Percentiles rank a stretch among this genome's conserved stretches.
Evolutionary conservation across 2,888 invertebrate genomes (phyloP).

Genomic region (Sceliomorpha sp.): DNA sequence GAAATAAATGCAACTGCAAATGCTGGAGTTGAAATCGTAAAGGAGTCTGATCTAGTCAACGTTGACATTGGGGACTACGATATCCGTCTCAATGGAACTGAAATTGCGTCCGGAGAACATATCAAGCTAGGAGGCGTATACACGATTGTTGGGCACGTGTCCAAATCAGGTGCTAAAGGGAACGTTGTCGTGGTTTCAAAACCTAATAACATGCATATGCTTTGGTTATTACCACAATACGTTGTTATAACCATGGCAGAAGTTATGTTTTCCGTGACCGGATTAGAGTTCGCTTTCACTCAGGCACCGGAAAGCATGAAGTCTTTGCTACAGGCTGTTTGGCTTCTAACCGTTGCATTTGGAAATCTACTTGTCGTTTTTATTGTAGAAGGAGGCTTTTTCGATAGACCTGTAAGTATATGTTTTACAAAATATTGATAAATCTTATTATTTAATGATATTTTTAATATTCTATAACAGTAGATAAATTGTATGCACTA

Average conservation of each 20-base stretch:
- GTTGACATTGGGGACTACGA: conserved; percentile 22
- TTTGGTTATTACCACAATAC: conserved; percentile 95
- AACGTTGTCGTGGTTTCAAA: conserved; percentile 82
- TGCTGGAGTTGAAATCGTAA: neutral
- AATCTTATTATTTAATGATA: too few relatives aligned
- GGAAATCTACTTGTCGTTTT: conserved; percentile 96
- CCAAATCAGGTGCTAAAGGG: conserved; percentile 57
- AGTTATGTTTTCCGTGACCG: conserved; percentile 97
- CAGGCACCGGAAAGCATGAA: conserved; percentile 97
- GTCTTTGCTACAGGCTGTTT: conserved; percentile 94
- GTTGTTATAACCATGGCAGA: conserved; percentile 95
- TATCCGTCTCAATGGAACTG: conserved; percentile 23
- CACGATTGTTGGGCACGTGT: conserved; percentile 81
- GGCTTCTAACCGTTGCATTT: conserved; percentile 95
- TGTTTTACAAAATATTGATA: conserved; percentile 1
- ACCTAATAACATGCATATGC: conserved; percentile 89
- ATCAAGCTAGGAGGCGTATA: conserved; percentile 86
- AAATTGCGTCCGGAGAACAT: conserved; percentile 41
- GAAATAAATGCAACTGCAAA: neutral
- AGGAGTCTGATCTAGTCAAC: conserved; percentile 1
- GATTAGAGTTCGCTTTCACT: conserved; percentile 96
- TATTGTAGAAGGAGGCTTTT: conserved; percentile 89
- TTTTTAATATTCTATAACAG: too few relatives aligned
- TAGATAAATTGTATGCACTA: too few relatives aligned
- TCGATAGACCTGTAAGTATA: conserved; percentile 86